Percentiles rank a stretch among this genome's conserved stretches.
These are phyloP conservation scores for Tinea semifulvella DNA, from an alignment of 2,888 invertebrate genomes.

Conservation along the genomic window DNA sequence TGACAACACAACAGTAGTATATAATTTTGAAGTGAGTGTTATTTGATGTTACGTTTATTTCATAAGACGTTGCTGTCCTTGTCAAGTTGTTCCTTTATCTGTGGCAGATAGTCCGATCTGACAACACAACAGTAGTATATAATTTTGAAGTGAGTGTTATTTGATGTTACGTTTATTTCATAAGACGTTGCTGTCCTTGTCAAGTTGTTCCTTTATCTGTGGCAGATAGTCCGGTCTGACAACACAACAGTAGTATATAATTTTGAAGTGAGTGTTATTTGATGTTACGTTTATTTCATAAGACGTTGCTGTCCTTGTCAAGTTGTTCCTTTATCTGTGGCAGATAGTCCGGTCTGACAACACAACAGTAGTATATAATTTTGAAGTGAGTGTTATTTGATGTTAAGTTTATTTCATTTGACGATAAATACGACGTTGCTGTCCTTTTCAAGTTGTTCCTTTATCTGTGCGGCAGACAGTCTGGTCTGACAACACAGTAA, in stretches of 20 bases:
- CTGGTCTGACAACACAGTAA: constrained; percentile 54
- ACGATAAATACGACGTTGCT: constrained; percentile 77
- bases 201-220: constrained; percentile 79
- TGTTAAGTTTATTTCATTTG: no score
- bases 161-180: no score
- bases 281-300: no score
- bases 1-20: constrained; percentile 86
- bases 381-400: no score
- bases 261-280: no score
- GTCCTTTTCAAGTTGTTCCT: constrained; percentile 80
- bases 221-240: constrained; percentile 76
- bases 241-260: no score
- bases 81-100: constrained; percentile 80
- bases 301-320: constrained; percentile 80
- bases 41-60: no score
- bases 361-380: no score
- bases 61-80: constrained; percentile 80
- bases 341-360: constrained; percentile 75
- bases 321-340: constrained; percentile 80
- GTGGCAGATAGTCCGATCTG: constrained; percentile 74
- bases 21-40: no score
- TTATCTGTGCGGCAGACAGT: constrained; percentile 73
- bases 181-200: constrained; percentile 80
- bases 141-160: no score
- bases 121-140: constrained; percentile 87